These are phyloP conservation scores for Zhuqinia jingwanae DNA, from an alignment of 2,888 invertebrate species.

Conservation along the genomic window DNA sequence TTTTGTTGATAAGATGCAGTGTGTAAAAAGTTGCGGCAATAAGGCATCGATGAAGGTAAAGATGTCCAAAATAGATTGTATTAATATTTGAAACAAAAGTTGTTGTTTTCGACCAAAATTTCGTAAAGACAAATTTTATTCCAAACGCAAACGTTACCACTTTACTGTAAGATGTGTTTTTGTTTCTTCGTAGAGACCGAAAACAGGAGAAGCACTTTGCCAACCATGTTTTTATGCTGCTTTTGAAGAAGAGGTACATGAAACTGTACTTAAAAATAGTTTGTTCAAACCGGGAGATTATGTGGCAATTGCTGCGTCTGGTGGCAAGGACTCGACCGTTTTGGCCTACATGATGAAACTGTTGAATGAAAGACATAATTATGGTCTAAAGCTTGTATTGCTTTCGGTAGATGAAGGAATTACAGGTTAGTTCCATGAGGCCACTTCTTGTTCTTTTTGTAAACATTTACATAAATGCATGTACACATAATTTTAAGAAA, in stretches of 20 bases:
- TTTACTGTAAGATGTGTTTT: no score
- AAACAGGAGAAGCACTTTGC: conserved; percentile 95
- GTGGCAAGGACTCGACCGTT: conserved; percentile 98
- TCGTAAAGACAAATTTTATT: no score
- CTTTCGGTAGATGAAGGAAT: conserved; percentile 99
- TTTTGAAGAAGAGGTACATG: conserved; percentile 97
- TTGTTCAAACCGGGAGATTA: conserved; percentile 92
- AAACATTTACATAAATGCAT: no score
- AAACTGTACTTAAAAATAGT: conserved; percentile 90
- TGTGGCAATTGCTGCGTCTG: conserved; percentile 96
- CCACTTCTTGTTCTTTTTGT: no score
- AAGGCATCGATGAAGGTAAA: conserved; percentile 78
- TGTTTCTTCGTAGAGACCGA: conserved; percentile 87
- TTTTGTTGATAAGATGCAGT: conserved; percentile 44
- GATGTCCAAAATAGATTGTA: neutral
- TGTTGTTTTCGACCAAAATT: no score
- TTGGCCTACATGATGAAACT: conserved; percentile 95
- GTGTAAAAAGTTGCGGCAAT: conserved; percentile 72
- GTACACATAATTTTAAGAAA: no score
- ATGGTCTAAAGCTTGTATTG: conserved; percentile 93
- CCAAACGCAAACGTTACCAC: no score
- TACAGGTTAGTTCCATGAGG: conserved; percentile 85
- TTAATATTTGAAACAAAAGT: no score
- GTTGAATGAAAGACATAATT: conserved; percentile 93
- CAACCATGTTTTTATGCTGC: conserved; percentile 96